Evolutionary conservation across 2,888 invertebrate genomes (phyloP).

Genomic region (Agrochola macilenta): DNA sequence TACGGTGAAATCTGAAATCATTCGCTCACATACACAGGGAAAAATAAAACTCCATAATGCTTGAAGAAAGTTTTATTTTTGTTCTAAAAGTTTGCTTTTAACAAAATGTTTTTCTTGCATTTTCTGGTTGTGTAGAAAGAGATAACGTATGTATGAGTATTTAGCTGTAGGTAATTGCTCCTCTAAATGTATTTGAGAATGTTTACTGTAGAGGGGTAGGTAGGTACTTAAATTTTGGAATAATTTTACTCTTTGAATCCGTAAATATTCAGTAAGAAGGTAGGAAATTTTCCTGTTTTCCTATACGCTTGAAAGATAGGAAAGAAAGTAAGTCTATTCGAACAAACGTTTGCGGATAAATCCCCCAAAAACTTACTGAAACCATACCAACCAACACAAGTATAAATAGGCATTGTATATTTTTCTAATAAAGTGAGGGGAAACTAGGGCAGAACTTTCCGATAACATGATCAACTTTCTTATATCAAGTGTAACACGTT

Average conservation of each 20-base stretch:
- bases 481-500: conserved; percentile 68
- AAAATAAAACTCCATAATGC: conserved; percentile 68
- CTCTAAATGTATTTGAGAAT: neutral
- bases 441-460: conserved; percentile 69
- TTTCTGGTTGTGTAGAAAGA: neutral
- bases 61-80: conserved; percentile 63
- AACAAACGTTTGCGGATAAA: conserved; percentile 8
- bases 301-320: neutral
- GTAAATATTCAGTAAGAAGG: neutral
- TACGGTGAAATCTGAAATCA: conserved; percentile 79
- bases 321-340: conserved; percentile 3
- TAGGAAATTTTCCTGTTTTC: neutral
- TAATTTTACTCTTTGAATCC: neutral
- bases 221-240: neutral
- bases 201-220: neutral
- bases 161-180: neutral
- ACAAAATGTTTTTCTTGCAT: conserved; percentile 33
- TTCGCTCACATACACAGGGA: conserved; percentile 66
- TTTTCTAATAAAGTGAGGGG: conserved; percentile 56
- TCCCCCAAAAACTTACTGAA: conserved; percentile 22
- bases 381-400: conserved; percentile 29
- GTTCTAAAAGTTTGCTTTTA: conserved; percentile 49
- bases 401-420: conserved; percentile 58
- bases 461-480: conserved; percentile 69
- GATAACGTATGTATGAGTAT: neutral